Conservation (phyloP, 2,113 vertebrate species). For the Phocoena phocoena region DNA sequence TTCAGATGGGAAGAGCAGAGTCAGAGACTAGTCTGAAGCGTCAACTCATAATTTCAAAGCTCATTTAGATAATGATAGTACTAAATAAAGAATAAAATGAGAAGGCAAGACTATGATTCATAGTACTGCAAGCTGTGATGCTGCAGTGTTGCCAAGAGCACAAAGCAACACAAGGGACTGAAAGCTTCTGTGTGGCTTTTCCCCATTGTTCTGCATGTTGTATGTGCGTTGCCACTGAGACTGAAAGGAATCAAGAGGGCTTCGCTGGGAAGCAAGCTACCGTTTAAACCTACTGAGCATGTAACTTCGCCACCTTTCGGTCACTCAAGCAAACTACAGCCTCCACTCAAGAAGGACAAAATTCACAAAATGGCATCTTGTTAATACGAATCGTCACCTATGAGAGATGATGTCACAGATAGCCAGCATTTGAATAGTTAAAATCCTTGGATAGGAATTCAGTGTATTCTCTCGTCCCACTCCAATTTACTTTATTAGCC, state of each 20-base stretch:
- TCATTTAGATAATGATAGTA: slow-evolving; percentile 66
- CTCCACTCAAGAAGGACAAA: background rate
- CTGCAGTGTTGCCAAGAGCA: slow-evolving; percentile 22
- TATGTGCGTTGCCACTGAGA: background rate
- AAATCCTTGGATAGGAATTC: background rate
- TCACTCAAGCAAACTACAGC: background rate
- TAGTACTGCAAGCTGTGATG: slow-evolving; percentile 44
- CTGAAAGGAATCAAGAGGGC: background rate
- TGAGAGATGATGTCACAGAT: background rate
- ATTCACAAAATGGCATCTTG: background rate
- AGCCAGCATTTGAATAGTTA: background rate
- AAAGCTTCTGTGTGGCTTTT: background rate
- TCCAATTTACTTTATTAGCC: background rate
- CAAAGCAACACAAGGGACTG: background rate
- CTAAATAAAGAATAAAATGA: slow-evolving; percentile 72
- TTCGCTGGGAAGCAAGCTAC: background rate
- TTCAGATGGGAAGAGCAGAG: slow-evolving; percentile 50
- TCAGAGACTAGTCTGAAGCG: slow-evolving; percentile 63
- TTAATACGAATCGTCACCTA: background rate
- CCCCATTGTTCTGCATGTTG: background rate
- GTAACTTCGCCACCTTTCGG: slow-evolving; percentile 35
- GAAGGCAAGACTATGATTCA: slow-evolving; percentile 68
- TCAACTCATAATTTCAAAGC: slow-evolving; percentile 63
- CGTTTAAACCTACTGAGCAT: background rate
- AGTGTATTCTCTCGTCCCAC: background rate